phyloP scores from a whole-genome alignment of 2,888 invertebrate genomes.

The Drosophila cracens region DNA sequence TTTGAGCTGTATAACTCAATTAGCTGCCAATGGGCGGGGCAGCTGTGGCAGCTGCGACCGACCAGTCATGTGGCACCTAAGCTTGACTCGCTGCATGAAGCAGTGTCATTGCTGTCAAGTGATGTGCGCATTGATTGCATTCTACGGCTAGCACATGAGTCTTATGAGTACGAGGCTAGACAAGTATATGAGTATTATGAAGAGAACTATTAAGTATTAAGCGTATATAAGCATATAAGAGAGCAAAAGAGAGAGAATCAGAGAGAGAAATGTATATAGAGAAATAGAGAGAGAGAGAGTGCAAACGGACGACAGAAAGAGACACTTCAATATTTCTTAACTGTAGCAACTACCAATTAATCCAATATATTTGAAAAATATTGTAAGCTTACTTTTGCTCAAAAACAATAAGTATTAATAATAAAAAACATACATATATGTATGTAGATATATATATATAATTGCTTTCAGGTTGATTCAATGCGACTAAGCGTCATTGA shows the following conservation, averaged over 20 bases:
- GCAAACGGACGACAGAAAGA: neutral
- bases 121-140: constrained; percentile 12
- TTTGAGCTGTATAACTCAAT: constrained; percentile 67
- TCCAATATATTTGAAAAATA: neutral
- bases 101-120: constrained; percentile 28
- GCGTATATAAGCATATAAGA: neutral
- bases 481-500: neutral
- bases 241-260: neutral
- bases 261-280: neutral
- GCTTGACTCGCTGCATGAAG: constrained; percentile 11
- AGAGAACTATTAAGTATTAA: neutral
- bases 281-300: neutral
- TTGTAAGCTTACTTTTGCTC: neutral
- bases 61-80: constrained; percentile 5
- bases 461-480: neutral
- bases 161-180: neutral
- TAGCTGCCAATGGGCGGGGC: constrained; percentile 55
- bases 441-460: neutral
- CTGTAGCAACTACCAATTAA: neutral
- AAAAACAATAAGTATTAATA: too few species aligned
- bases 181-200: neutral
- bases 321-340: neutral
- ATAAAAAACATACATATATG: neutral
- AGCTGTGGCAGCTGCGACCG: constrained; percentile 20
- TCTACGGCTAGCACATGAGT: neutral